Evolutionary conservation across 64 coral and sea anemone species (phyloP).

Genomic region (Pocillopora damicornis): DNA sequence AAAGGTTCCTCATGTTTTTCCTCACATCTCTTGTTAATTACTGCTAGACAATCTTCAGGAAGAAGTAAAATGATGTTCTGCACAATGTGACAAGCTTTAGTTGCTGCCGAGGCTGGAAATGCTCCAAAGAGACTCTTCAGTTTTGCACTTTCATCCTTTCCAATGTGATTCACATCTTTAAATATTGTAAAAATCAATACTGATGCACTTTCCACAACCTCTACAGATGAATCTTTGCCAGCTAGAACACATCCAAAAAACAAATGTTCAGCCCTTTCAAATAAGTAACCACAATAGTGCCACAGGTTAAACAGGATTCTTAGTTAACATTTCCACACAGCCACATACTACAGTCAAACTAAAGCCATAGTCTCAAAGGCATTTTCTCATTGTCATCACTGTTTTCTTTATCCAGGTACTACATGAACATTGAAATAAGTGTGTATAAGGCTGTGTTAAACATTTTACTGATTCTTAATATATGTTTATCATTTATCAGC

Average conservation of each 20-base stretch:
- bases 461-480: no score
- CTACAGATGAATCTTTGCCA: constrained; percentile 71
- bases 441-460: no score
- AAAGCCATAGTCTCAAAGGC: no score
- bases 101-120: constrained; percentile 78
- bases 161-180: constrained; percentile 52
- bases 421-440: no score
- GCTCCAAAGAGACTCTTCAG: constrained; percentile 70
- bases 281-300: no score
- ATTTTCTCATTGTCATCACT: no score
- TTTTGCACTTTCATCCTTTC: constrained; percentile 51
- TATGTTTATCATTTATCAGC: no score
- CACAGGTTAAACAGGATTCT: no score
- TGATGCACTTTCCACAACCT: constrained; percentile 72
- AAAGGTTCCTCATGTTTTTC: constrained; percentile 3
- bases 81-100: constrained; percentile 77
- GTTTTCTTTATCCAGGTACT: no score
- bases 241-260: constrained; percentile 36
- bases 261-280: background rate
- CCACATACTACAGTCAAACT: no score
- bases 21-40: constrained; percentile 52
- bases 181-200: constrained; percentile 82
- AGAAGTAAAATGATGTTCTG: constrained; percentile 49
- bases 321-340: no score
- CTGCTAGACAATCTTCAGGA: constrained; percentile 54